Evolutionary conservation across 2,797 vertebrate species (phyloP), one percentile per base, ranked within the genome.

Genomic region (Cottoperca gobio): DNA sequence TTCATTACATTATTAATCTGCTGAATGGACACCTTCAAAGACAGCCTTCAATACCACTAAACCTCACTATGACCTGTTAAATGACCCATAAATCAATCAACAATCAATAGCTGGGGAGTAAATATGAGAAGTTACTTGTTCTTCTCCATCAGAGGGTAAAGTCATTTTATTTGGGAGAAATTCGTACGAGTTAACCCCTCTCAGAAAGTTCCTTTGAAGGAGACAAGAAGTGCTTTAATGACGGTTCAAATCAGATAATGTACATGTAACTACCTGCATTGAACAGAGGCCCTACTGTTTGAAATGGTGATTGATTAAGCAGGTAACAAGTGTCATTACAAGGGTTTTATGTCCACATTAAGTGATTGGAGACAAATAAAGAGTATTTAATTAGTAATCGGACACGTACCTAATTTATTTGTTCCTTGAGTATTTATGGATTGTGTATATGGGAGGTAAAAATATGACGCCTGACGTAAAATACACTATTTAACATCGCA

Each of bases 1-100:
- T 72, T 64, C 16, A 52, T 75, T 45, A 13, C 57, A 60, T 76
- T 76, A 78, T 78, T 80, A 57, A 79, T 82, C 35, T 49, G 64
- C 63, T 46, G 59, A 69, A 73, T 35, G 16, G 45, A 52, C 52
- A 74, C 40, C 70, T 62, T 78, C 48, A 81, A 59, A 75, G 46
- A 60, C 33, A 2, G 14, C 54, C 12, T 42, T 81, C 70, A 52
- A 65, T 24, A 37, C 6, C 53, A 50, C 23, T 21, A 16, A 69
- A 57, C 55, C 40, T 78, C 59, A 39, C 24, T 16, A 2, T 35
- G 66, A 60, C 70, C 24, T 13, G 19, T 28, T 54, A 52, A 59
- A 40, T 61, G 75, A 78, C 61, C 70, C 39, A 28, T 42, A 48
- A 45, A 62, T 42, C 35, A 59, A 73, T 43, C 35, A 37, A 0